Evolutionary conservation across 2,113 vertebrate genomes (phyloP), one percentile per base, ranked within the genome.

Genomic region (Thomomys bottae): DNA sequence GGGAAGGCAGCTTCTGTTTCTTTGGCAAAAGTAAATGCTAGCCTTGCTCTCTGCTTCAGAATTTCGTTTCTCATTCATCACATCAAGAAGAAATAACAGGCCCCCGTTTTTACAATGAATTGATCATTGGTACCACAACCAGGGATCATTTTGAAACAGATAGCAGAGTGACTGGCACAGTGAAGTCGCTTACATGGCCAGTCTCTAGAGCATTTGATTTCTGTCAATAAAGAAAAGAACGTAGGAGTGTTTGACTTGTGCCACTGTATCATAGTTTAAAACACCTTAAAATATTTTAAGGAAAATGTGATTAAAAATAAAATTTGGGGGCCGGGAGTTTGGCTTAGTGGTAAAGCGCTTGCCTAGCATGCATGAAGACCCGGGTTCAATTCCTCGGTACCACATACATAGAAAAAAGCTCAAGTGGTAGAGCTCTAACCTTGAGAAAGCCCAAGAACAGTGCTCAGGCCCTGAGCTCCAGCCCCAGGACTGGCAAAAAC

Each of bases 61-160:
- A 34, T 84, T 90, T 89, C 88, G 78, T 70, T 87, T 28, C 59
- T 75, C 28, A 94, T 94, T 89, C 93, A 94, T 96, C 94, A 94
- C 28, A 68, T 71, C 82, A 83, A 42, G 49, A 88, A 45, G 59
- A 78, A 57, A 36, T 61, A 76, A 61, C 26, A 77, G 30, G 59
- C 30, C 20, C 36, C 72, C 73, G 66, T 75, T 86, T 57, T 67
- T n/a, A 76, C 26, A 71, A 66, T 30, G 42, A 61, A 59, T 17
- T 40, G 11, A 70, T 59, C 10, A 12, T 57, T 84, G 40, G 66
- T 76, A 26, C 67, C 11, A 2, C 36, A 20, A 63, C 24, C 57
- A 88, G 14, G 30, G 8, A 3, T 45, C 14, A 8, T 4, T 3
- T n/a, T 20, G 6, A 12, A 54, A 64, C 21, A 26, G 24, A 28